Evolutionary conservation across 2,797 vertebrate genomes (phyloP).

Genomic region (Anomalospiza imberbis): DNA sequence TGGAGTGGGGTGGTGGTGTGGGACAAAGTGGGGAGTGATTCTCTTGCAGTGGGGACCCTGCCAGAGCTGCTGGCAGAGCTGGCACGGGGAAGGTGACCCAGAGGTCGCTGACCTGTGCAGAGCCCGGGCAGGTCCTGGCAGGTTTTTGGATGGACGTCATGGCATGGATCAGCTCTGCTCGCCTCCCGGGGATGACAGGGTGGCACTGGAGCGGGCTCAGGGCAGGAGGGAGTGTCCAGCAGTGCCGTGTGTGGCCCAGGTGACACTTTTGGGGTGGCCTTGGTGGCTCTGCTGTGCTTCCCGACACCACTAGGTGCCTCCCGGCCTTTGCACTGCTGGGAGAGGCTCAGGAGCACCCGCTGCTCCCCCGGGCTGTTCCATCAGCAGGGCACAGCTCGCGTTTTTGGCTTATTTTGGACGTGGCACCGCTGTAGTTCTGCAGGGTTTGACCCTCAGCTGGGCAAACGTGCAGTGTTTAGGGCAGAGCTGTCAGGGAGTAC

Average conservation of each 20-base stretch:
- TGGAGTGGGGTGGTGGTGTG: rapidly evolving
- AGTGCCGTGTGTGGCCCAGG: background rate
- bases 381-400: background rate
- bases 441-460: background rate
- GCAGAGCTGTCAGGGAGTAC: background rate
- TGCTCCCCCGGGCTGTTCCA: background rate
- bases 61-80: background rate
- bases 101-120: background rate
- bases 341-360: background rate
- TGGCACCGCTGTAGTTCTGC: background rate
- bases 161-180: rapidly evolving
- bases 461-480: background rate
- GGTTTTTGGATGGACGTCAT: rapidly evolving
- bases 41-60: background rate
- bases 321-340: constrained; percentile 38
- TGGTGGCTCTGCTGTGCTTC: constrained; percentile 51
- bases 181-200: rapidly evolving
- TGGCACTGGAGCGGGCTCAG: rapidly evolving
- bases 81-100: rapidly evolving
- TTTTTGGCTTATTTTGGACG: rapidly evolving
- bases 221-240: background rate
- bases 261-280: constrained; percentile 42
- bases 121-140: rapidly evolving
- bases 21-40: background rate
- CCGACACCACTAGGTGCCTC: constrained; percentile 49